Base-by-base conservation (phyloP, 2,888 invertebrate species). In the Bellardia pandia region DNA sequence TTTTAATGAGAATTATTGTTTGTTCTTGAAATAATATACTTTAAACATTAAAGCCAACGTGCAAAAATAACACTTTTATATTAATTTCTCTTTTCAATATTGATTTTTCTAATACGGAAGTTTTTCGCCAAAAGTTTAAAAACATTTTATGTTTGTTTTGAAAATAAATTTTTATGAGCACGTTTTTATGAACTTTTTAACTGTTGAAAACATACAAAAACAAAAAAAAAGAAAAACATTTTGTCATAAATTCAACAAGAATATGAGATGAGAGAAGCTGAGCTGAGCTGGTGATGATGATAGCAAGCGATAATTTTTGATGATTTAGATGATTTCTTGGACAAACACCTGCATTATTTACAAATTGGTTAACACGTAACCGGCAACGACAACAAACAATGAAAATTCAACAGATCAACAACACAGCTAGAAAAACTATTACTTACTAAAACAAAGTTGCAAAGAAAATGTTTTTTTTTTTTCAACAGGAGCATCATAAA, bases 301-400 rank as follows among this genome's bases (percentile, higher is more conserved):
- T 51, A 48, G 60, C 30, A 9, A 69, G 11, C 58, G 40, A 71
- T 72, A 16, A 83, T 68, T 62, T 71, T 75, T 71, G 74, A 79
- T 78, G 53, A 79, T 76, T 71, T 69, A 75, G 74, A 75, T 82
- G 83, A 85, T 87, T 84, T 82, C 82, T 89, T 85, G 60, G 89
- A 89, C 89, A 90, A 92, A 92, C 93, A 92, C 92, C 92, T 92
- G 92, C 90, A 89, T 88, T 91, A 90, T 90, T 90, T 90, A 91
- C 91, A 91, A 90, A 91, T 92, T 92, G 91, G 90, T 90, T 91
- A 90, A 89, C 90, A 90, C 89, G 88, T 89, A 64, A 82, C 37
- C 56, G 75, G 56, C 71, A 72, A 76, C 58, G 16, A 56, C 68
- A 77, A 81, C 77, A 60, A 42, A 23, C 16, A 58, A 48, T 37